Base-by-base conservation (phyloP, 2,888 invertebrate species). In the Thecocarcelia acutangulata region DNA sequence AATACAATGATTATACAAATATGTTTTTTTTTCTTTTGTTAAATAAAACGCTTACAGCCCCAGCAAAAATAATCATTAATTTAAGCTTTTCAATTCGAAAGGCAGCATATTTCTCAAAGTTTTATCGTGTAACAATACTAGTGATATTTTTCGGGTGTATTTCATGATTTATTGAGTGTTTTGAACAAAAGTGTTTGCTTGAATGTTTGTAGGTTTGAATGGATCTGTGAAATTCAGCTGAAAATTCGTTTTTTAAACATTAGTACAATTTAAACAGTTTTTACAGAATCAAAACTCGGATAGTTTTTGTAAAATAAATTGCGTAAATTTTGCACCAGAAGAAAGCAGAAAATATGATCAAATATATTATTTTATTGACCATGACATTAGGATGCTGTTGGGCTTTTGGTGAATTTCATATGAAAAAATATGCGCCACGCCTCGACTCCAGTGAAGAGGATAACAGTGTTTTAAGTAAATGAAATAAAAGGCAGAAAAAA, bases 341-440 rank as follows among this genome's bases (percentile, higher is more conserved):
- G 33, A 33, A 28, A 3, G 28, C 24, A 33, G 9, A 33, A 9
- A 33, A 9, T 9, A 75, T 82, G 70, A 59, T 70, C 12, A 82
- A 78, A 78, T 70, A 74, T 78, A 46, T 78, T 9, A 9, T 74
- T 1, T 54, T 82, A 12, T 85, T 21, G 54, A 46, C 42, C 37
- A 33, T 82, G 15, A 42, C 61, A 12, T 15, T 54, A 56, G 72
- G 68, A 33, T 78, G 83, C 19, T 86, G 87, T 70, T 72, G 84
- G 42, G 88, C 85, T 63, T 89, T 89, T 61, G 88, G 89, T 44
- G 86, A 88, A 83, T 89, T 87, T 56, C 88, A 89, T 54, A 88
- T 88, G 87, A 88, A 88, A 59, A 87, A 87, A 56, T 88, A 88
- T 70, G 87, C 87, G 68, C 72, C 87, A 73, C 87, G 86, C n/a